phyloP scores from a whole-genome alignment of 2,888 invertebrate species.

The Andrena haemorrhoa region DNA sequence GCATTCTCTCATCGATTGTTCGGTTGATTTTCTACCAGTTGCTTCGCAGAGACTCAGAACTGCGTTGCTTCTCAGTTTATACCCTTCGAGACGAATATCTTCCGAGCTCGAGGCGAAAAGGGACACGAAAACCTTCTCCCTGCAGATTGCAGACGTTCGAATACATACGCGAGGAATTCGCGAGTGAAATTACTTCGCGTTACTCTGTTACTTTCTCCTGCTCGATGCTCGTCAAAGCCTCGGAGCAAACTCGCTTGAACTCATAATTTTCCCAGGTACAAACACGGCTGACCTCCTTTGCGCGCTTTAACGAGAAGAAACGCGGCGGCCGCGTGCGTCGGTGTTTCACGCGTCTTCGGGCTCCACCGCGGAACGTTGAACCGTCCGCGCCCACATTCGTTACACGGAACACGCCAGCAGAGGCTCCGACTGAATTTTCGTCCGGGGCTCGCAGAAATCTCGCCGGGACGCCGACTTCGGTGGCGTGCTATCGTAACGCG shows the following conservation, averaged over 20 bases:
- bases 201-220: background rate
- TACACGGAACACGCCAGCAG: constrained; percentile 37
- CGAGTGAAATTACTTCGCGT: no score
- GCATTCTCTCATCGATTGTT: background rate
- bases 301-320: constrained; percentile 34
- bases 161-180: no score
- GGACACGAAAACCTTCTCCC: no score
- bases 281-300: constrained; percentile 22
- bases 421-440: constrained; percentile 56
- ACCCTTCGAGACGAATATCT: no score
- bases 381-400: constrained; percentile 45
- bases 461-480: constrained; percentile 47
- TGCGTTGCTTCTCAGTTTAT: no score
- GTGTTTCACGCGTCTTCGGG: constrained; percentile 23
- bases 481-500: constrained; percentile 38
- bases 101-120: no score
- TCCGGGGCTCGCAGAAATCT: constrained; percentile 49
- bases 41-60: no score
- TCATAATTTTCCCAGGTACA: background rate
- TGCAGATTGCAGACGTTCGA: no score
- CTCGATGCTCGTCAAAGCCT: background rate
- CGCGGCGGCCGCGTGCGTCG: background rate
- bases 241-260: background rate
- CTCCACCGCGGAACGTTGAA: constrained; percentile 44
- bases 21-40: no score